Evolutionary conservation across 2,797 vertebrate species (phyloP), one percentile per base, ranked within the genome.

Genomic region (Sebastes iracundus): DNA sequence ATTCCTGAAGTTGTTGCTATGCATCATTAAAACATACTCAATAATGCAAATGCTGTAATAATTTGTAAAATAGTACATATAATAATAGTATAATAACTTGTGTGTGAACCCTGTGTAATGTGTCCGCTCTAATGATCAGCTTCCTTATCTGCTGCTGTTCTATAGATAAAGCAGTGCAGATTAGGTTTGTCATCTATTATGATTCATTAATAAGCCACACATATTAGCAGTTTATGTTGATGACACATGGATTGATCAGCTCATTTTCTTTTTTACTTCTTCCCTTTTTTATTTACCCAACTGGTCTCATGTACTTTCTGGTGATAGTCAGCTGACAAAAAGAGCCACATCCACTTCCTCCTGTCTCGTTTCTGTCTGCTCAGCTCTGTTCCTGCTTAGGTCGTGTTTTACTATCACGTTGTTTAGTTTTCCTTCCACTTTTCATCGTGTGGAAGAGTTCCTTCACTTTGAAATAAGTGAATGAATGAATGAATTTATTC

Each of bases 281-380:
- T 72, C 16, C 13, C 56, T 46, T 60, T 49, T 7, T 55, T 33
- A 68, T 35, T 35, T 35, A 33, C 1, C 4, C 2, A 59, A 52
- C 61, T 60, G 3, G 12, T 73, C 25, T 76, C 0, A 2, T 76
- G 49, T 11, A 1, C 25, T 80, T 32, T 83, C 23, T 83, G 75
- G 63, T 87, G 72, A 90, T 4, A 30, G 83, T 94, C 90, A 93
- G 84, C 83, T 92, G 92, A 92, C 77, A 27, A 62, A 77, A 61
- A 67, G 46, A 22, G 5, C 2, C 64, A 67, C 61, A 67, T 56
- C 25, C 82, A 79, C 68, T 88, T 90, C 84, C 65, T 8, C 1
- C 10, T 14, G 20, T 74, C 7, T 71, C 7, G 8, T 62, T 85
- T 23, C 56, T 79, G 42, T 62, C 56, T 74, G 71, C 65, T 90